Percentiles rank a stretch among this genome's conserved stretches.
phyloP scores from a whole-genome alignment of 2,113 vertebrate genomes.

The Hassar affinis region DNA sequence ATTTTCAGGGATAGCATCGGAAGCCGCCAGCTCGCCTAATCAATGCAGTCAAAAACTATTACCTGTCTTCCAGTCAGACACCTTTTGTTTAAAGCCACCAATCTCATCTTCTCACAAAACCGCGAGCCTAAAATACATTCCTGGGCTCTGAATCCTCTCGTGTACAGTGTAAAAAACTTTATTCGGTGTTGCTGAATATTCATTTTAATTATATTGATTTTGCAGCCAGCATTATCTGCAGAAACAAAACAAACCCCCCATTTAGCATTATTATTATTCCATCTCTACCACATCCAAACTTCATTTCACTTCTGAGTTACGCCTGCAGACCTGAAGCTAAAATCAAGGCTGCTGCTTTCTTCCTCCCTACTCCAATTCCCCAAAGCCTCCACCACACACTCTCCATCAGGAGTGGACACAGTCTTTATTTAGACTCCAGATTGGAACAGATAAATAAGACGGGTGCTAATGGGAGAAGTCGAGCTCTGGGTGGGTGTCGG shows the following conservation, averaged over 20 bases:
- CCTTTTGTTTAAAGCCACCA: slow-evolving; percentile 56
- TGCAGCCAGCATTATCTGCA: not conserved
- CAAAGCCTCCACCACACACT: slow-evolving; percentile 23
- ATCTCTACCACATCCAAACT: slow-evolving; percentile 15
- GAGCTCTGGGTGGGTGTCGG: slow-evolving; percentile 52
- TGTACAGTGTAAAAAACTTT: not conserved
- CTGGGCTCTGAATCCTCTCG: not conserved
- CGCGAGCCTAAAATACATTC: not conserved
- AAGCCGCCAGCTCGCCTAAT: slow-evolving; percentile 78
- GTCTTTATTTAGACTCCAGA: slow-evolving; percentile 46
- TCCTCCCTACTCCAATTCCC: not conserved
- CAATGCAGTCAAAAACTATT: slow-evolving; percentile 87
- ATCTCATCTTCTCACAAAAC: not conserved
- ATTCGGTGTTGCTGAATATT: not conserved
- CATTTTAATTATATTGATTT: not conserved
- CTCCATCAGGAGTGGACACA: slow-evolving; percentile 39
- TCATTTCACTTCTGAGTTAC: slow-evolving; percentile 16
- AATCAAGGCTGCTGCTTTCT: slow-evolving; percentile 19
- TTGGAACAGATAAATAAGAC: slow-evolving; percentile 52
- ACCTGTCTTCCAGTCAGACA: slow-evolving; percentile 68
- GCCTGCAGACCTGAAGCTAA: not conserved
- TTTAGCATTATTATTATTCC: not conserved
- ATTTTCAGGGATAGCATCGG: slow-evolving; percentile 79
- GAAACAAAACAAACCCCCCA: not conserved
- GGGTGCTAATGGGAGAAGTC: slow-evolving; percentile 59